Evolutionary conservation across 1,140 invertebrate species (phyloP).

Genomic region (Nasonia giraulti): DNA sequence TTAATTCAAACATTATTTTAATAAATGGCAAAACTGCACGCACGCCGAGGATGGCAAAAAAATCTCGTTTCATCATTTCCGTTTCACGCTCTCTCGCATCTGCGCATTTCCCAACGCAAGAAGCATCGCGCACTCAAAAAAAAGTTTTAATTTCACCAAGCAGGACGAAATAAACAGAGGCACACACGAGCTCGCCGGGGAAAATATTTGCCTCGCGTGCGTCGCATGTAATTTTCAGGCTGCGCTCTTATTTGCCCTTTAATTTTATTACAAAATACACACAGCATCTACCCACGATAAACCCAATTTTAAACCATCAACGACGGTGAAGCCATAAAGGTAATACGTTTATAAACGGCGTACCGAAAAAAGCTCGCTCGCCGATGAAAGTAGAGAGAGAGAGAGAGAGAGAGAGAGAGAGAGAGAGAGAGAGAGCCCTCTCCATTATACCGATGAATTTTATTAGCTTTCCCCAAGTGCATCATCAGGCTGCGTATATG

Average conservation of each 20-base stretch:
- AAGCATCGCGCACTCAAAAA: not conserved
- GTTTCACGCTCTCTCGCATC: not conserved
- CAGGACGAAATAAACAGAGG: not conserved
- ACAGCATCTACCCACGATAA: not conserved
- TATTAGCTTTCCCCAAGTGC: not conserved
- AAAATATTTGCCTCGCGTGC: no score
- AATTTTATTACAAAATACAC: not conserved
- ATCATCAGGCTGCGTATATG: not conserved
- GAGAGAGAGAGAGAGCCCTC: no score
- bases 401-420: not conserved
- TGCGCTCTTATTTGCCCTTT: not conserved
- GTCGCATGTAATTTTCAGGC: not conserved
- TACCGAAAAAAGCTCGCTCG: not conserved
- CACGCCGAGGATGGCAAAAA: not conserved
- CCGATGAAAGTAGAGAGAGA: no score
- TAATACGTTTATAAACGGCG: not conserved
- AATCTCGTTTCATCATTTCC: not conserved
- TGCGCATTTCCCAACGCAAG: not conserved
- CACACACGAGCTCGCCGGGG: no score
- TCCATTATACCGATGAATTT: not conserved
- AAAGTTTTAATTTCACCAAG: not conserved
- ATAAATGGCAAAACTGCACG: not conserved
- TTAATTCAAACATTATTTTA: not conserved
- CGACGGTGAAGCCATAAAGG: not conserved
- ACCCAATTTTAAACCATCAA: not conserved